These are phyloP conservation scores for Papio anubis DNA, from an alignment of 2,113 vertebrate genomes.

Conservation along the genomic window DNA sequence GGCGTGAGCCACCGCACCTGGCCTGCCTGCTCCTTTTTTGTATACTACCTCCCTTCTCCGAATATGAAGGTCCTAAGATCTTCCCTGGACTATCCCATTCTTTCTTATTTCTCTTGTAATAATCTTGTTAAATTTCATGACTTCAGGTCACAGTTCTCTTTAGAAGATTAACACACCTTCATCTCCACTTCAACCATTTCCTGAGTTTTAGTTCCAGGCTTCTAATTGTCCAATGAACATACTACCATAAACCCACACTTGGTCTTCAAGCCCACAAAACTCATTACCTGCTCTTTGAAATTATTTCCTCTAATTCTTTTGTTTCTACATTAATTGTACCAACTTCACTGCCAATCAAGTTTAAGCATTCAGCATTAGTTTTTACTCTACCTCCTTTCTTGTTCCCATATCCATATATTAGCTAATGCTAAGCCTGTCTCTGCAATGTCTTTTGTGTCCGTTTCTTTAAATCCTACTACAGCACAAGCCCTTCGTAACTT, in stretches of 20 bases:
- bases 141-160: neutral
- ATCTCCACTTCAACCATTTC: neutral
- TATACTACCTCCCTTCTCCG: neutral
- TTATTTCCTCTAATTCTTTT: neutral
- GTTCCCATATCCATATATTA: neutral
- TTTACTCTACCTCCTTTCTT: neutral
- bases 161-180: neutral
- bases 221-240: no score
- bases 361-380: neutral
- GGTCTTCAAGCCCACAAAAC: neutral
- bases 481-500: neutral
- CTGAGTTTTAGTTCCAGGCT: neutral
- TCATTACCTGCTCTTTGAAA: neutral
- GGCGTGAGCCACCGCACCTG: no score
- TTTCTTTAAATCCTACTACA: neutral
- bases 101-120: neutral
- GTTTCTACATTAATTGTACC: neutral
- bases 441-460: fast-evolving
- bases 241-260: no score
- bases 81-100: neutral
- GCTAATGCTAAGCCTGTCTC: neutral
- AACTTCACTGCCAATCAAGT: neutral
- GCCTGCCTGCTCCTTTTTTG: no score
- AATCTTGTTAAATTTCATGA: neutral
- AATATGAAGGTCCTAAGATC: neutral